Base-by-base conservation (phyloP, 1,140 invertebrate species). In the Pseudomyrmex pallidus region DNA sequence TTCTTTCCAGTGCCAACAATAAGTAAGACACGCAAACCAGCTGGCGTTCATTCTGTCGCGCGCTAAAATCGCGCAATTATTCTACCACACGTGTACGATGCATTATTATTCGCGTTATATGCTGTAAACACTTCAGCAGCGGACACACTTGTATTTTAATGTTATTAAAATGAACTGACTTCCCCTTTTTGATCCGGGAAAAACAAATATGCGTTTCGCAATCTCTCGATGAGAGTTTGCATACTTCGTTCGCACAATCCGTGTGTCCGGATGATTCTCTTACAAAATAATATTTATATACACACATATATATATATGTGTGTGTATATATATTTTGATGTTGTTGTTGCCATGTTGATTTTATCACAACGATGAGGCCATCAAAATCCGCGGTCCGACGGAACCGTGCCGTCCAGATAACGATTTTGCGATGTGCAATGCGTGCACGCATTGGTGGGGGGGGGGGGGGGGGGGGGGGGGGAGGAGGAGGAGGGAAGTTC, bases 11-110 rank as follows among this genome's bases (percentile, higher is more conserved):
- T 62, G 25, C n/a, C 62, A 57, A 85, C 56, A 57, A 85, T 73
- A 76, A 85, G 44, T 83, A 57, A 74, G 15, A 63, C 61, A 84
- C 82, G 82, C 82, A 67, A 72, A 77, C 80, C 84, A 85, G 73
- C 82, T 85, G 84, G 72, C 44, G 15, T 48, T 77, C 20, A 25
- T 78, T 57, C 20, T 57, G 48, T 54, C 20, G 10, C 25, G 70
- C 44, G 17, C 52, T 64, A 15, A 67, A 82, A 56, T 70, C 46
- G 64, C 25, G 50, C 35, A 50, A 35, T 35, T 35, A 35, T 35
- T 35, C 35, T 35, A 35, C 5, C 5, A 7, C 35, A 17, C 44
- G 70, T 44, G 46, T 48, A 52, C 25, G 15, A 48, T 44, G 52
- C 62, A 63, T 12, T 62, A 46, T 56, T 20, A 15, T 22, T 13